Percentiles rank a stretch among this genome's conserved stretches.
phyloP scores from a whole-genome alignment of 2,797 vertebrate genomes.

The Amblyraja radiata region DNA sequence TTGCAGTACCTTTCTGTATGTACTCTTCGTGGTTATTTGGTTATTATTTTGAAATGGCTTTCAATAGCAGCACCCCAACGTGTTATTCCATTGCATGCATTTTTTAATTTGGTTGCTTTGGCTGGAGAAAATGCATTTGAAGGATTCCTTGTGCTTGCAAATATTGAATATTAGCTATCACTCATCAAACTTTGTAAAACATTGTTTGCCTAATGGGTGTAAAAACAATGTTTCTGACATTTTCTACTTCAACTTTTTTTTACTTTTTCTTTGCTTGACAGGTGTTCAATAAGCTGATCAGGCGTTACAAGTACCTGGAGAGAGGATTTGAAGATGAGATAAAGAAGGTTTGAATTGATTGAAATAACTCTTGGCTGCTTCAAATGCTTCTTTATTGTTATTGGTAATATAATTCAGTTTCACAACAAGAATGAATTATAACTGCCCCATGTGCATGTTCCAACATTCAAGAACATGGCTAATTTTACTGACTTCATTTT shows the following conservation, averaged over 20 bases:
- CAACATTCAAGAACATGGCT: no score
- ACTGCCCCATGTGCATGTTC: no score
- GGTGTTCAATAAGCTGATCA: conserved; percentile 98
- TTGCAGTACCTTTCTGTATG: no score
- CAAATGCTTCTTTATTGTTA: background rate
- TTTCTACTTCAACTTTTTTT: background rate
- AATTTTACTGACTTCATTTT: no score
- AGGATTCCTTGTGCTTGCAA: background rate
- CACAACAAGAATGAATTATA: background rate
- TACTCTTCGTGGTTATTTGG: background rate
- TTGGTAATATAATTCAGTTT: background rate
- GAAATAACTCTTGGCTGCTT: background rate
- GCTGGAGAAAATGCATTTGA: background rate
- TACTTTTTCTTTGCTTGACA: conserved; percentile 45
- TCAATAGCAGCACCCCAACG: background rate
- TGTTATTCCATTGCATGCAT: background rate
- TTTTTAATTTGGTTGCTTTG: background rate
- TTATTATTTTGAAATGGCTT: background rate
- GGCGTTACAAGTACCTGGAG: conserved; percentile 97
- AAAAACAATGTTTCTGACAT: no score
- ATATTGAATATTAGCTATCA: background rate
- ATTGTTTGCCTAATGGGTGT: no score
- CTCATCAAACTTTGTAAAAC: background rate
- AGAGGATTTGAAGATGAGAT: conserved; percentile 97
- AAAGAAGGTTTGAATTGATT: conserved; percentile 73